phyloP scores from a whole-genome alignment of 2,888 invertebrate species.

The Hyposoter didymator region DNA sequence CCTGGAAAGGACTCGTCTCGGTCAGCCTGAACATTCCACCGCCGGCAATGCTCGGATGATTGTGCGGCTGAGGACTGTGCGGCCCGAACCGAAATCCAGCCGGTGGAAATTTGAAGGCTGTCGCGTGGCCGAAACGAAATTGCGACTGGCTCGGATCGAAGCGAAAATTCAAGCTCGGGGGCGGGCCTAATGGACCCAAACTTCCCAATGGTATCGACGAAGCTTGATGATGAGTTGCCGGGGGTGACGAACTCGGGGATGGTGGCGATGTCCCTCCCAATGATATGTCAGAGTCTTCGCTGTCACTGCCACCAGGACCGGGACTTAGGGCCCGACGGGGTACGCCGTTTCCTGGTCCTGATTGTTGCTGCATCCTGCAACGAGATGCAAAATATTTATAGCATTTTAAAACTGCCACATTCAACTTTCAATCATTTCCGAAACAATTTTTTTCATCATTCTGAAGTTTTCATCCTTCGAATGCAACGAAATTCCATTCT shows the following conservation, averaged over 20 bases:
- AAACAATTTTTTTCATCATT: no score
- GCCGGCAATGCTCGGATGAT: slow-evolving; percentile 80
- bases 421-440: background rate
- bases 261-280: slow-evolving; percentile 82
- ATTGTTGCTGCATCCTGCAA: slow-evolving; percentile 83
- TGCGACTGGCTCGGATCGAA: slow-evolving; percentile 81
- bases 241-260: slow-evolving; percentile 82
- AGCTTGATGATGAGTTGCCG: slow-evolving; percentile 79
- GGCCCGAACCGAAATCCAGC: slow-evolving; percentile 82
- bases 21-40: slow-evolving; percentile 83
- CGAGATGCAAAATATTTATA: slow-evolving; percentile 15
- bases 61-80: slow-evolving; percentile 81
- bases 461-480: no score
- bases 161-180: slow-evolving; percentile 81
- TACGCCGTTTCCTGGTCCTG: slow-evolving; percentile 80
- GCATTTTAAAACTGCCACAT: background rate
- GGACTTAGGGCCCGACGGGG: slow-evolving; percentile 80
- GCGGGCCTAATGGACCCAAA: slow-evolving; percentile 80
- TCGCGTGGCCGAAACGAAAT: slow-evolving; percentile 81
- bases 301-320: slow-evolving; percentile 81
- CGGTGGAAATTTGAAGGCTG: slow-evolving; percentile 82
- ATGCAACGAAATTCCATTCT: no score
- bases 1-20: slow-evolving; percentile 83
- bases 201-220: slow-evolving; percentile 80
- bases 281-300: slow-evolving; percentile 83